phyloP scores from a whole-genome alignment of 37 sponge, comb jelly and placozoan species.

The Spongilla lacustris region DNA sequence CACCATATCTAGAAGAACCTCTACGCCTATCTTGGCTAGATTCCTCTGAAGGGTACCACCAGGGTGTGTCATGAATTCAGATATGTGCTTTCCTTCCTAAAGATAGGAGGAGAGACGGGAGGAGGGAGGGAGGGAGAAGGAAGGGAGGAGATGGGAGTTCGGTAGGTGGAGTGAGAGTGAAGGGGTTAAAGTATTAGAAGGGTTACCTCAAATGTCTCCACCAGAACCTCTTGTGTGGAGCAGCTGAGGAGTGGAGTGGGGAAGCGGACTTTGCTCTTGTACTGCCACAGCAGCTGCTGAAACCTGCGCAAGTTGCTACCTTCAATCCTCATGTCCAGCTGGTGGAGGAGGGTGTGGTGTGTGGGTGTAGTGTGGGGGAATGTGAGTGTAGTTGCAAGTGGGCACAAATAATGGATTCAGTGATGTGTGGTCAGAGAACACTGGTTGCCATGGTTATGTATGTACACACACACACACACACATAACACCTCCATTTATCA shows the following conservation, averaged over 20 bases:
- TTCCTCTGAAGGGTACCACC: constrained; percentile 43
- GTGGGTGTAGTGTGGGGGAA: not conserved
- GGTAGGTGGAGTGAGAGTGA: no score
- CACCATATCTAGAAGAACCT: constrained; percentile 70
- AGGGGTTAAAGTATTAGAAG: not conserved
- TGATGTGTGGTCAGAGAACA: not conserved
- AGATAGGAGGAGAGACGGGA: not conserved
- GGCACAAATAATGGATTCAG: not conserved
- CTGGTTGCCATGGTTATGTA: no score
- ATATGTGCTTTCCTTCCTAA: constrained; percentile 50
- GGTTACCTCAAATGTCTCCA: constrained; percentile 76
- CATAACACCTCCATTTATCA: not conserved
- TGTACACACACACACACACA: constrained; percentile 22
- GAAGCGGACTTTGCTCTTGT: constrained; percentile 43
- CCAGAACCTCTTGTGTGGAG: constrained; percentile 61
- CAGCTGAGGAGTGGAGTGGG: constrained; percentile 65
- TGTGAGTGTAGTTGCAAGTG: no score
- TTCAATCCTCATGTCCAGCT: constrained; percentile 69
- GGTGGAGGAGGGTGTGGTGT: not conserved
- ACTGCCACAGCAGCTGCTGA: constrained; percentile 14
- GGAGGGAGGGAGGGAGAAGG: not conserved
- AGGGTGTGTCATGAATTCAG: constrained; percentile 38
- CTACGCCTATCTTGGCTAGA: constrained; percentile 58
- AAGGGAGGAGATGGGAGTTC: no score
- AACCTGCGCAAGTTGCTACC: constrained; percentile 58